Evolutionary conservation across 2,113 vertebrate genomes (phyloP).

Genomic region (Haplochromis burtoni): DNA sequence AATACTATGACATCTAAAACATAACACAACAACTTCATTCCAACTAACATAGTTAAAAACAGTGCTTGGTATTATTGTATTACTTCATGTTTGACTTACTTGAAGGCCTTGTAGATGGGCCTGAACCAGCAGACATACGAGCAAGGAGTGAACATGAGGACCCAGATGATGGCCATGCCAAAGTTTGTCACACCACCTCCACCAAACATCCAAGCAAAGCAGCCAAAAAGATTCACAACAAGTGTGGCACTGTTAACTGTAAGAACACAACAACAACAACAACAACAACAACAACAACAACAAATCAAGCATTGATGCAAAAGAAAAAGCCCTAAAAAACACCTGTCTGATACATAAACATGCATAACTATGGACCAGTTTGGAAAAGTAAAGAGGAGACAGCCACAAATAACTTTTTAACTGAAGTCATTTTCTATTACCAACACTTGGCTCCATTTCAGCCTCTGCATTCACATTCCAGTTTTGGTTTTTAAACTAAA

Average conservation of each 20-base stretch:
- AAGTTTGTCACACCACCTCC: constrained; percentile 96
- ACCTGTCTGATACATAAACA: not conserved
- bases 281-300: not conserved
- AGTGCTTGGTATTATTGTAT: not conserved
- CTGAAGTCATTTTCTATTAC: not conserved
- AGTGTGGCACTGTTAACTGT: constrained; percentile 92
- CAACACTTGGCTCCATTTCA: not conserved
- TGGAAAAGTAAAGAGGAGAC: not conserved
- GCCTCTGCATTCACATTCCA: not conserved
- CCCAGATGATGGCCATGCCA: constrained; percentile 96
- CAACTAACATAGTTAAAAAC: not conserved
- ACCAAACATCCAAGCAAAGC: constrained; percentile 96
- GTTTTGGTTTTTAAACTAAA: not conserved
- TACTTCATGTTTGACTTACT: constrained; percentile 73
- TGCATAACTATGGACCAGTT: not conserved
- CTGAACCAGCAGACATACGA: constrained; percentile 99
- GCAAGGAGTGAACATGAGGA: constrained; percentile 97
- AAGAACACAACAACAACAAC: constrained; percentile 43
- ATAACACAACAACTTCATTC: not conserved
- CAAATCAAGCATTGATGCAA: not conserved
- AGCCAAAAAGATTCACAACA: constrained; percentile 93
- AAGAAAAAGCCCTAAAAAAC: not conserved
- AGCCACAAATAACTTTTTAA: not conserved
- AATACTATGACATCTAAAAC: not conserved
- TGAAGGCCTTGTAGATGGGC: constrained; percentile 99